Evolutionary conservation across 2,888 invertebrate species (phyloP).

Genomic region (Chelonus formosanus): DNA sequence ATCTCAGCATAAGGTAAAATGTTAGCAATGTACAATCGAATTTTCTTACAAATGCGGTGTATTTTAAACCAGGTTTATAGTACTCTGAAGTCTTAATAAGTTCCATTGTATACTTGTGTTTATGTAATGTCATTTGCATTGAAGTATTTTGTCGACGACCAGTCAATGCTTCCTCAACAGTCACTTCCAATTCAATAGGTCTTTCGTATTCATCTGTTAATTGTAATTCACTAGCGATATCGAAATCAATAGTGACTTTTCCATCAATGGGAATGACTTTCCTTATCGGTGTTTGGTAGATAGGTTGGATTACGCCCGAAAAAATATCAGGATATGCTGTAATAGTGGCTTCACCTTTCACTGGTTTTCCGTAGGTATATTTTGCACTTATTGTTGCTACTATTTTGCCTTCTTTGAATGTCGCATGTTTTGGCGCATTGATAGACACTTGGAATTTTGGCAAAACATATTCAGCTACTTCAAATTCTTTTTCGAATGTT

Average conservation of each 20-base stretch:
- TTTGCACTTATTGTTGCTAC: slow-evolving; percentile 83
- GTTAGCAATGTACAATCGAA: not conserved
- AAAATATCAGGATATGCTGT: slow-evolving; percentile 85
- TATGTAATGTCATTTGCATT: slow-evolving; percentile 78
- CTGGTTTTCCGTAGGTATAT: slow-evolving; percentile 86
- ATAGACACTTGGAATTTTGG: slow-evolving; percentile 93
- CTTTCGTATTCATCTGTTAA: slow-evolving; percentile 83
- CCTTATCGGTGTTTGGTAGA: slow-evolving; percentile 71
- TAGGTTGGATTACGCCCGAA: slow-evolving; percentile 81
- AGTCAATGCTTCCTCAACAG: slow-evolving; percentile 90
- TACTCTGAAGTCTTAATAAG: slow-evolving; percentile 83
- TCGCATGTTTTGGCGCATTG: slow-evolving; percentile 81
- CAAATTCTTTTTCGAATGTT: slow-evolving; percentile 75
- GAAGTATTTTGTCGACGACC: slow-evolving; percentile 83
- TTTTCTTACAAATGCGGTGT: slow-evolving; percentile 78
- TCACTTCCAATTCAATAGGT: slow-evolving; percentile 84
- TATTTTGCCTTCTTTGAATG: slow-evolving; percentile 82
- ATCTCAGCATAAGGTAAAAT: too few species aligned
- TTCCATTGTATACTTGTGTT: slow-evolving; percentile 78
- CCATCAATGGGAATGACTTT: slow-evolving; percentile 74
- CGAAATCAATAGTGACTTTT: slow-evolving; percentile 81
- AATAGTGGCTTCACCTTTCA: slow-evolving; percentile 85
- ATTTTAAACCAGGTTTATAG: slow-evolving; percentile 89
- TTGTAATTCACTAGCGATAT: slow-evolving; percentile 75
- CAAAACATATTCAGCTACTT: slow-evolving; percentile 89